Evolutionary conservation across 2,888 invertebrate genomes (phyloP).

Genomic region (Lamellibrachia columna): DNA sequence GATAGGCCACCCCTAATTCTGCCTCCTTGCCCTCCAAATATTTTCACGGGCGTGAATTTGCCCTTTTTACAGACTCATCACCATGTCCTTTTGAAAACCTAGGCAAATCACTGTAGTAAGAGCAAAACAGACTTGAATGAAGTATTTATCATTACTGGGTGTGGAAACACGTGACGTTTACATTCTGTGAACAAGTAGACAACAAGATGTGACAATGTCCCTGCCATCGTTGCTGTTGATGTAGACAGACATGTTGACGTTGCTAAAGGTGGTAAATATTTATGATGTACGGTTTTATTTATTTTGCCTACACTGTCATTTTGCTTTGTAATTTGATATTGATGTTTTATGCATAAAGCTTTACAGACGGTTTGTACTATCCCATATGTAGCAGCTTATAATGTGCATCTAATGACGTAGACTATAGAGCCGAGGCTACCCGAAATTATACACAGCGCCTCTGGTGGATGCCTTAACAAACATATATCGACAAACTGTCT

Average conservation of each 20-base stretch:
- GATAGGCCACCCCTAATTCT: too few relatives aligned
- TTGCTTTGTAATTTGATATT: constrained; percentile 9
- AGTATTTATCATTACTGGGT: too few relatives aligned
- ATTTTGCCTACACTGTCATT: background rate
- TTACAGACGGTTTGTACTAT: background rate
- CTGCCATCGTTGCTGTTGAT: background rate
- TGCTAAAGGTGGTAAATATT: background rate
- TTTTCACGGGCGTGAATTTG: too few relatives aligned
- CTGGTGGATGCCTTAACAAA: background rate
- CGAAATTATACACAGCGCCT: background rate
- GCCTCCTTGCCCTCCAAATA: too few relatives aligned
- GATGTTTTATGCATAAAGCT: background rate
- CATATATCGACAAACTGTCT: background rate
- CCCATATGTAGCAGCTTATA: background rate
- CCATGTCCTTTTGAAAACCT: too few relatives aligned
- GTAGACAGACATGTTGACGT: background rate
- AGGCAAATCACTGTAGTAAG: too few relatives aligned
- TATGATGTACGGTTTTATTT: background rate
- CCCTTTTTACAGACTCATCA: too few relatives aligned
- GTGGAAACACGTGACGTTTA: background rate
- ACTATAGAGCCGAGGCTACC: background rate
- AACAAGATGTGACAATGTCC: background rate
- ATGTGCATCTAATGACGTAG: background rate
- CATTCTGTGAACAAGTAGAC: background rate
- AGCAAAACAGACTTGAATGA: too few relatives aligned